These are phyloP conservation scores for Gymnarchus niloticus DNA, from an alignment of 2,113 vertebrate species.

Conservation along the genomic window DNA sequence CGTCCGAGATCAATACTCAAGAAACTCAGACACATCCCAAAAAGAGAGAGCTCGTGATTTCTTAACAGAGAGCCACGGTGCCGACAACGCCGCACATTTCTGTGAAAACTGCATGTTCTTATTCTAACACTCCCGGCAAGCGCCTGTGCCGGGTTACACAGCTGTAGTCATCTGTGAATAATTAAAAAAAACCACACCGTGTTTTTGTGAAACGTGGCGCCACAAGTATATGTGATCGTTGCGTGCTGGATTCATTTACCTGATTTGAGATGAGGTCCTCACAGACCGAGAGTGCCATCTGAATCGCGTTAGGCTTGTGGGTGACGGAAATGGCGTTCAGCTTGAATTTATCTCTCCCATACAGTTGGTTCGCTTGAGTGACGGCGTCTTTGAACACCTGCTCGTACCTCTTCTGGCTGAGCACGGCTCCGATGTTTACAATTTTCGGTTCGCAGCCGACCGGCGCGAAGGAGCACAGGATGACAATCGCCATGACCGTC, in stretches of 20 bases:
- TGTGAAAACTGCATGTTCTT: not conserved
- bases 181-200: not conserved
- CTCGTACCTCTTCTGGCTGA: conserved; percentile 91
- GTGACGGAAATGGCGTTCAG: conserved; percentile 96
- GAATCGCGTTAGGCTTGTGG: conserved; percentile 93
- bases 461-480: conserved; percentile 77
- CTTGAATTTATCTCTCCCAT: conserved; percentile 85
- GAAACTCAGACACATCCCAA: not conserved
- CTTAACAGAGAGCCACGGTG: not conserved
- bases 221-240: not conserved
- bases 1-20: not conserved
- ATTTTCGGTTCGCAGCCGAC: conserved; percentile 84
- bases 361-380: conserved; percentile 80
- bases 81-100: not conserved
- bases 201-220: not conserved
- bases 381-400: conserved; percentile 91
- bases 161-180: not conserved
- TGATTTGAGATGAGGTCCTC: conserved; percentile 97
- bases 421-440: conserved; percentile 86
- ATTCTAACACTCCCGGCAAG: not conserved
- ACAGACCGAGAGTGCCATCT: conserved; percentile 95
- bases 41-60: not conserved
- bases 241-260: conserved; percentile 54
- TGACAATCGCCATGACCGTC: conserved; percentile 75
- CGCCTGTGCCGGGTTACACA: not conserved